These are phyloP conservation scores for Ditylenchus dipsaci DNA, from an alignment of 1,140 invertebrate genomes.

Conservation along the genomic window DNA sequence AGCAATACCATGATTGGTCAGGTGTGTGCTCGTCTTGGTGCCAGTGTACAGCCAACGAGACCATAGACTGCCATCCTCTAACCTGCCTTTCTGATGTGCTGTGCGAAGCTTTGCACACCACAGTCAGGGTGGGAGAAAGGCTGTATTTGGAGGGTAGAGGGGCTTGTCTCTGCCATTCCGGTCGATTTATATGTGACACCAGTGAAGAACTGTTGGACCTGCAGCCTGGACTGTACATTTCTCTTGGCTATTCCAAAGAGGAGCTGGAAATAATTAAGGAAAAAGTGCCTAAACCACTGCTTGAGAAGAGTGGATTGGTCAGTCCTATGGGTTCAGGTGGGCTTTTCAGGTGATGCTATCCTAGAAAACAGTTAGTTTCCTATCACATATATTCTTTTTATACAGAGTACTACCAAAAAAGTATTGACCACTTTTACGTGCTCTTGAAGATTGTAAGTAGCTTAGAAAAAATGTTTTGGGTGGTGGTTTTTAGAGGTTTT, in stretches of 20 bases:
- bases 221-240: conserved; percentile 44
- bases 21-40: conserved; percentile 56
- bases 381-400: no score
- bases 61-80: conserved; percentile 39
- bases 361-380: conserved; percentile 6
- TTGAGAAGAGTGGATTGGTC: conserved; percentile 42
- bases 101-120: conserved; percentile 47
- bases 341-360: conserved; percentile 27
- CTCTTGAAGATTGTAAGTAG: no score
- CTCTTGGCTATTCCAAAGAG: conserved; percentile 40
- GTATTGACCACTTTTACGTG: no score
- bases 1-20: conserved; percentile 52
- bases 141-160: conserved; percentile 52
- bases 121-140: conserved; percentile 48
- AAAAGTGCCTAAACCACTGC: conserved; percentile 36
- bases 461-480: no score
- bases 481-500: no score
- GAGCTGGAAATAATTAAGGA: conserved; percentile 40
- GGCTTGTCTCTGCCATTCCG: conserved; percentile 49
- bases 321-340: conserved; percentile 9
- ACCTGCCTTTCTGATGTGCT: conserved; percentile 43
- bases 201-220: conserved; percentile 39
- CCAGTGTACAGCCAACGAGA: conserved; percentile 43
- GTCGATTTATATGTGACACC: conserved; percentile 54
- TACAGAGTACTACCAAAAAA: no score